Evolutionary conservation across 2,888 invertebrate species (phyloP).

Genomic region (Heliconius sara): DNA sequence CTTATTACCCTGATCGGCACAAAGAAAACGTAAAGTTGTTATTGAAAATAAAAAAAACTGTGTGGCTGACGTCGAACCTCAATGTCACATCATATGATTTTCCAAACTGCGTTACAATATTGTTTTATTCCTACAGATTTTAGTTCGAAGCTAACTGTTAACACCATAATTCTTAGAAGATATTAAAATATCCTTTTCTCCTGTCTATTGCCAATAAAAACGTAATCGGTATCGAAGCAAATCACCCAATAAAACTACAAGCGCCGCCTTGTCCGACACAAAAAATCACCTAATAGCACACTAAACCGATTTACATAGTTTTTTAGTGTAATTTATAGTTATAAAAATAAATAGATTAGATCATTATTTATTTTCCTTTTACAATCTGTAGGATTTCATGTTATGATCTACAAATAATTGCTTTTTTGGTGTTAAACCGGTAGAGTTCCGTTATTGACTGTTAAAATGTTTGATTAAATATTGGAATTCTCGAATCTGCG

Average conservation of each 20-base stretch:
- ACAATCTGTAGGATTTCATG: constrained; percentile 14
- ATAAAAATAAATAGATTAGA: constrained; percentile 55
- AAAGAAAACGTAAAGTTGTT: no score
- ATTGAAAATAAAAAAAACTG: no score
- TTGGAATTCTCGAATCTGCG: no score
- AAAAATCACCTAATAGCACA: constrained; percentile 51
- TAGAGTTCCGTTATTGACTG: background rate
- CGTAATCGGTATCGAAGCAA: constrained; percentile 23
- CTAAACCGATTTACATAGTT: constrained; percentile 49
- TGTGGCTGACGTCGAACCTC: no score
- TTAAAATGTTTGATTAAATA: no score
- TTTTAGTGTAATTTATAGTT: constrained; percentile 56
- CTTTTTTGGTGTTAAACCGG: background rate
- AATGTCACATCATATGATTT: background rate
- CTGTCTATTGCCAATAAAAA: constrained; percentile 23
- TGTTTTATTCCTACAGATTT: background rate
- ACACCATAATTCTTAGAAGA: constrained; percentile 7
- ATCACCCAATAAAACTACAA: constrained; percentile 39
- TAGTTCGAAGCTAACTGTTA: background rate
- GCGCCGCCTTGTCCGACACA: constrained; percentile 50
- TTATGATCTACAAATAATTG: constrained; percentile 2
- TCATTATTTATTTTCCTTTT: constrained; percentile 39
- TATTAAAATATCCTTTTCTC: background rate
- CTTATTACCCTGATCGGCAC: no score
- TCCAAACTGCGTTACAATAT: background rate